phyloP scores from a whole-genome alignment of 1,140 invertebrate genomes.

The Gyrodactylus salaris region DNA sequence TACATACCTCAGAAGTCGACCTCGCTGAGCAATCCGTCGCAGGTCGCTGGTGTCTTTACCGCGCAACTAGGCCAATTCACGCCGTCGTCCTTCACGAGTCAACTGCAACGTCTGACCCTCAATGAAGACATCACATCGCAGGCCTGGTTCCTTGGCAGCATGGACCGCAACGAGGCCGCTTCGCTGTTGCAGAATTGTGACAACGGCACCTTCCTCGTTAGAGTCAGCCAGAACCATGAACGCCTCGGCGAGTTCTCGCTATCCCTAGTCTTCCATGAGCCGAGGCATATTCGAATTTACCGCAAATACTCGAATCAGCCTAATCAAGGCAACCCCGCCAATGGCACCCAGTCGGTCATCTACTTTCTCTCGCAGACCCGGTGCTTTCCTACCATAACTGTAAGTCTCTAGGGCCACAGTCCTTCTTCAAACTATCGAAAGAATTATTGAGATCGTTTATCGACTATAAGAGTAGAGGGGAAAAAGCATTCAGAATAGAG shows the following conservation, averaged over 20 bases:
- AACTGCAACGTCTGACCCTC: background rate
- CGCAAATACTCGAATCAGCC: too few species aligned
- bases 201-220: background rate
- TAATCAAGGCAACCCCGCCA: too few species aligned
- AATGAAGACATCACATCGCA: background rate
- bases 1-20: too few species aligned
- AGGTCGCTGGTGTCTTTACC: background rate
- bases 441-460: too few species aligned
- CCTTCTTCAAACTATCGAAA: too few species aligned
- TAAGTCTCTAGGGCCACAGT: background rate
- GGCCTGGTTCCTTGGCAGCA: background rate
- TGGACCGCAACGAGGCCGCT: background rate
- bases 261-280: background rate
- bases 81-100: background rate
- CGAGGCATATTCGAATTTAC: background rate
- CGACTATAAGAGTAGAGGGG: too few species aligned
- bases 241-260: background rate
- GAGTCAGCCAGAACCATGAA: background rate
- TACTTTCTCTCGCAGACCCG: background rate
- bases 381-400: background rate
- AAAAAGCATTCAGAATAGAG: too few species aligned
- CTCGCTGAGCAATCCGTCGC: too few species aligned
- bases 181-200: background rate
- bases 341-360: background rate
- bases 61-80: background rate